Evolutionary conservation across 2,888 invertebrate genomes (phyloP).

Genomic region (Sphecodes monilicornis): DNA sequence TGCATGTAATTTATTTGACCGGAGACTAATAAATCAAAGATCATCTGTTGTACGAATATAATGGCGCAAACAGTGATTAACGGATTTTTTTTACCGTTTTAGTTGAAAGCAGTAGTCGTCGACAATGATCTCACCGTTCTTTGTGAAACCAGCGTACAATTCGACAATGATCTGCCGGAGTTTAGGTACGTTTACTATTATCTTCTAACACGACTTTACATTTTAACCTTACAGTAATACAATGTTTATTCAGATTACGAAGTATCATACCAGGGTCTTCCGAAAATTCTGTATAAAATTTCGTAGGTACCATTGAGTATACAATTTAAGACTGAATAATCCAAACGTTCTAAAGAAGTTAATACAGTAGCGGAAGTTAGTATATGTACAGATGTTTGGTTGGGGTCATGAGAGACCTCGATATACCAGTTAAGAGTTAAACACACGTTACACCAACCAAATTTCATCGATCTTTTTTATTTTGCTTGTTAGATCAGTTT

Average conservation of each 20-base stretch:
- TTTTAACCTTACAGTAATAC: too few relatives aligned
- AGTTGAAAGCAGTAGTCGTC: slow-evolving; percentile 96
- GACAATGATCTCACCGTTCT: slow-evolving; percentile 90
- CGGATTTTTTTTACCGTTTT: slow-evolving; percentile 79
- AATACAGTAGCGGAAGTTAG: too few relatives aligned
- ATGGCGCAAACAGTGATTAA: slow-evolving; percentile 28
- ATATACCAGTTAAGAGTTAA: too few relatives aligned
- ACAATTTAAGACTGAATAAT: too few relatives aligned
- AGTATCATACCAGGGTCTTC: too few relatives aligned
- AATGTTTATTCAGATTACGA: too few relatives aligned
- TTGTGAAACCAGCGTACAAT: slow-evolving; percentile 93
- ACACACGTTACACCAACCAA: too few relatives aligned
- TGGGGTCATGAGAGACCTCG: too few relatives aligned
- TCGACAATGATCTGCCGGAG: slow-evolving; percentile 97
- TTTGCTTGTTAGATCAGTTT: background rate
- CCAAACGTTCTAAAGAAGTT: too few relatives aligned
- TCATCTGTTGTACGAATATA: slow-evolving; percentile 20
- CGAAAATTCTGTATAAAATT: too few relatives aligned
- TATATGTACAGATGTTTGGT: too few relatives aligned
- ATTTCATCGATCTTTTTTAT: background rate
- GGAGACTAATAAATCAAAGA: slow-evolving; percentile 22
- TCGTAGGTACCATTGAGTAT: too few relatives aligned
- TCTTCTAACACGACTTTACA: background rate
- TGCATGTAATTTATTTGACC: slow-evolving; percentile 24
- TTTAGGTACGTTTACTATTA: slow-evolving; percentile 88